Evolutionary conservation across 2,888 invertebrate species (phyloP), one percentile per base, ranked within the genome.

Genomic region (Aquatica leii): DNA sequence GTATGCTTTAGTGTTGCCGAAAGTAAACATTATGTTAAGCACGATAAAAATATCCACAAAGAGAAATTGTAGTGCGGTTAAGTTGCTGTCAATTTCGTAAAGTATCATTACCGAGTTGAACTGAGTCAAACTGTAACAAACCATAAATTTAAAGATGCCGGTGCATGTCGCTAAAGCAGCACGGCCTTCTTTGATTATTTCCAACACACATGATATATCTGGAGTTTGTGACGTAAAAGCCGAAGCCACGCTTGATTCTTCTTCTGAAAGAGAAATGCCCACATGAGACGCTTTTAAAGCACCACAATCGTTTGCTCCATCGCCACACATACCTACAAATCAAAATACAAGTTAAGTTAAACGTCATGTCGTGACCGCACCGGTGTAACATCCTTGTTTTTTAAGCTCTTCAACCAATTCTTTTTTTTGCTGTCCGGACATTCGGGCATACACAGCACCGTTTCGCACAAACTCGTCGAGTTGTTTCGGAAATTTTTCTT

Each of bases 71-170:
- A 86, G 74, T 65, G 88, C 88, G 1, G 87, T 85, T 58, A 90
- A 74, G 74, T 88, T 88, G 12, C 82, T 82, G 67, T 87, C 86
- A 75, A 90, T 89, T 34, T 83, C 82, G 80, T 97, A 97, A 0
- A 97, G 83, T 52, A 97, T 89, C 72, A 95, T 91, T 24, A 96
- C 94, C 0, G 96, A 94, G 55, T 91, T 85, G 82, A 97, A 97
- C 80, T 97, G 95, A 0, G 94, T 92, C 53, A 97, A 84, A 21
- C 95, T 96, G 83, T 98, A 98, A 0, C 94, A 91, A 0, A 97
- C 92, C 97, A 98, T 98, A 84, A 96, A 97, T 76, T 98, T 98
- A 85, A 98, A 98, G 66, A 97, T 93, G 0, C 97, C 96, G 82
- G 98, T 97, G n/a, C 95, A 95, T 0, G 98, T 98, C 31, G 95